These are phyloP conservation scores for Alentia gelatinosa DNA, from an alignment of 2,888 invertebrate genomes.

Conservation along the genomic window DNA sequence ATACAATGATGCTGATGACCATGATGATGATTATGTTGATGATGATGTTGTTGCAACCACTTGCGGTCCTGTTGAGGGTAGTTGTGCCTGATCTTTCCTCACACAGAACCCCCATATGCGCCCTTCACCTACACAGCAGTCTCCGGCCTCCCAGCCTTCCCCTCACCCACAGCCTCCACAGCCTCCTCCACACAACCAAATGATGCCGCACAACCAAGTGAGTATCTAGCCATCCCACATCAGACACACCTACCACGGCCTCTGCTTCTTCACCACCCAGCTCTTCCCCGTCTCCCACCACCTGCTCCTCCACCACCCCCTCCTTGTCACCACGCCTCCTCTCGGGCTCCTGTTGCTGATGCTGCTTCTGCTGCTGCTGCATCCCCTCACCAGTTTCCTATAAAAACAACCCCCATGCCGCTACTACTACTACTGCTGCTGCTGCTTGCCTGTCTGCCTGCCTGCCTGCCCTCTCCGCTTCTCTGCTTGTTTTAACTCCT, in stretches of 20 bases:
- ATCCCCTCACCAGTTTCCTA: not conserved
- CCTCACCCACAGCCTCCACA: conserved; percentile 87
- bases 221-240: conserved; percentile 33
- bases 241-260: not conserved
- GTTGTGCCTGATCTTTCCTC: conserved; percentile 30
- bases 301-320: not conserved
- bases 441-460: not conserved
- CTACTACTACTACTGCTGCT: not conserved
- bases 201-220: conserved; percentile 57
- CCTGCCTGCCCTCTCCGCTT: not conserved
- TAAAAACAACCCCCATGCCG: not conserved
- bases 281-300: not conserved
- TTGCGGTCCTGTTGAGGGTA: conserved; percentile 41
- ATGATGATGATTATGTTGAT: not conserved
- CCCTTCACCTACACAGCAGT: conserved; percentile 80
- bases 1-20: not conserved
- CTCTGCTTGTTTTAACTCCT: not conserved
- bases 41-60: conserved; percentile 7
- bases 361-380: not conserved
- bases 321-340: not conserved
- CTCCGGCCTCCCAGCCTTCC: conserved; percentile 94
- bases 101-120: conserved; percentile 54
- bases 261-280: not conserved
- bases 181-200: conserved; percentile 80
- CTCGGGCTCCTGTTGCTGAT: not conserved